A percentile compares a stretch with the other conserved stretches of the same genome.
phyloP scores from a whole-genome alignment of 2,797 vertebrate genomes.

The Staurois parvus region DNA sequence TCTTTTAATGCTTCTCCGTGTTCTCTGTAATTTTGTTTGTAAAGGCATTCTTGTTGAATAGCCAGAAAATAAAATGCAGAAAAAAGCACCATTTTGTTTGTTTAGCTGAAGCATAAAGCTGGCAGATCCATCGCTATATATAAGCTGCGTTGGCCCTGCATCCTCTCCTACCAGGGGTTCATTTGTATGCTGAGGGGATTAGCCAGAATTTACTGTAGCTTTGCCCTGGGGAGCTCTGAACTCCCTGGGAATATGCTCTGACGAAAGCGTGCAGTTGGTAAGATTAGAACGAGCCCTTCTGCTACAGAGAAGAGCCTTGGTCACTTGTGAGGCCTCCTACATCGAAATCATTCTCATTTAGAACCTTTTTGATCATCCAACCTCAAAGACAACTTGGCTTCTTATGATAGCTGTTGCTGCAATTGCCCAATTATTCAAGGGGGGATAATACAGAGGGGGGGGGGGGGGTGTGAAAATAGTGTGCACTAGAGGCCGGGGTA shows the following conservation, averaged over 20 bases:
- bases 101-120: conserved; percentile 74
- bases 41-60: neutral
- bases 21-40: neutral
- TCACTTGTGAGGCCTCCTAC: conserved; percentile 80
- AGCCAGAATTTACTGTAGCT: conserved; percentile 91
- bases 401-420: conserved; percentile 78
- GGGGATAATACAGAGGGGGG: conserved; percentile 44
- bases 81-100: conserved; percentile 69
- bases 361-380: conserved; percentile 83
- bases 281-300: conserved; percentile 86
- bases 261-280: conserved; percentile 82
- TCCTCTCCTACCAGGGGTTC: conserved; percentile 80
- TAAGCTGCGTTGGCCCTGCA: conserved; percentile 74
- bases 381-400: conserved; percentile 78
- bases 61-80: conserved; percentile 20
- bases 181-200: conserved; percentile 95
- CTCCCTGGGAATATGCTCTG: conserved; percentile 83
- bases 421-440: conserved; percentile 83
- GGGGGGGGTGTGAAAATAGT: conserved; percentile 76
- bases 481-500: conserved; percentile 80
- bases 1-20: neutral
- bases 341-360: conserved; percentile 83
- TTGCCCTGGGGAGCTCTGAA: conserved; percentile 83
- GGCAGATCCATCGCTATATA: conserved; percentile 70
- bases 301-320: conserved; percentile 76